Evolutionary conservation across 2,113 vertebrate genomes (phyloP).

Genomic region (Serilophus lunatus): DNA sequence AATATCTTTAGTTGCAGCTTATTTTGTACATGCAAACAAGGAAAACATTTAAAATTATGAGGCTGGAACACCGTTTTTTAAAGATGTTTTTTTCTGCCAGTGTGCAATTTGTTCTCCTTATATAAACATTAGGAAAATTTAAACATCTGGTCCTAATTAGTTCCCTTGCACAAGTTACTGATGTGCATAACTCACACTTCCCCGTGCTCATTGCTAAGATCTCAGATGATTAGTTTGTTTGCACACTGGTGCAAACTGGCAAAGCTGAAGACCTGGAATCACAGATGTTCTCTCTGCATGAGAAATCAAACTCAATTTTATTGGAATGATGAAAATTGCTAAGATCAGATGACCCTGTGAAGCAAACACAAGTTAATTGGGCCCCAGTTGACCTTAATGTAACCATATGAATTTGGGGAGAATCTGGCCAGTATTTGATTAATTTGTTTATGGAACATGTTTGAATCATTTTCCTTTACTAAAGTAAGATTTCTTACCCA

Average conservation of each 20-base stretch:
- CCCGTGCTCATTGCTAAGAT: neutral
- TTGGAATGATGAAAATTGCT: slow-evolving; percentile 23
- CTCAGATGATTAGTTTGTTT: slow-evolving; percentile 52
- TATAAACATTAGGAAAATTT: slow-evolving; percentile 37
- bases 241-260: slow-evolving; percentile 17
- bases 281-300: slow-evolving; percentile 6
- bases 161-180: slow-evolving; percentile 23
- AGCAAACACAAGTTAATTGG: slow-evolving; percentile 19
- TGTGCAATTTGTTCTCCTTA: slow-evolving; percentile 37
- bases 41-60: slow-evolving; percentile 23
- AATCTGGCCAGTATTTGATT: slow-evolving; percentile 27
- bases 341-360: slow-evolving; percentile 22
- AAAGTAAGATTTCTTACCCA: neutral
- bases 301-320: slow-evolving; percentile 44
- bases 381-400: neutral
- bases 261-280: neutral
- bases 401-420: neutral
- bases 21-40: slow-evolving; percentile 47
- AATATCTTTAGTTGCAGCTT: neutral
- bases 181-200: slow-evolving; percentile 25
- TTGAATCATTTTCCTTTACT: neutral
- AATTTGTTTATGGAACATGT: slow-evolving; percentile 25
- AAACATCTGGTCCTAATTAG: slow-evolving; percentile 64
- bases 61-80: slow-evolving; percentile 26
- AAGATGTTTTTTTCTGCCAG: slow-evolving; percentile 45